These are phyloP conservation scores for Pentalonia nigronervosa DNA, from an alignment of 1,140 invertebrate species.

Conservation along the genomic window DNA sequence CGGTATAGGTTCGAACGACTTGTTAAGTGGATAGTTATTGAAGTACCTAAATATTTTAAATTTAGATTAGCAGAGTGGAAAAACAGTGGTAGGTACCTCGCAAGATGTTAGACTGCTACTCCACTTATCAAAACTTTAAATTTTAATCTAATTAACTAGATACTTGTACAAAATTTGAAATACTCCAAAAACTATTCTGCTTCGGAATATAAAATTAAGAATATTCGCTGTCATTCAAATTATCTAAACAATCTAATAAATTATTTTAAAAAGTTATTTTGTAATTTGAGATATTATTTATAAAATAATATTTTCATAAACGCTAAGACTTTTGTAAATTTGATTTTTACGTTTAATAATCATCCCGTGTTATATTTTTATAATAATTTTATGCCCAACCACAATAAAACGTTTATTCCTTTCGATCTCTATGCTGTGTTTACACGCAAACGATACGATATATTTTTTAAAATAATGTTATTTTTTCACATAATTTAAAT, in stretches of 20 bases:
- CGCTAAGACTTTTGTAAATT: background rate
- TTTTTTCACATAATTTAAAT: background rate
- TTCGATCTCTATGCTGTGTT: background rate
- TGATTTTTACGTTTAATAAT: background rate
- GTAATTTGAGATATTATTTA: background rate
- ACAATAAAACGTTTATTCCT: background rate
- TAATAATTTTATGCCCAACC: background rate
- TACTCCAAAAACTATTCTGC: background rate
- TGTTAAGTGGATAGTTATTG: background rate
- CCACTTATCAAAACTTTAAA: background rate
- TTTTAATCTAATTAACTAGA: background rate
- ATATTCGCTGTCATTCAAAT: background rate
- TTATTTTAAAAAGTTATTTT: background rate
- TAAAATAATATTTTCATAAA: background rate
- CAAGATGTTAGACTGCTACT: background rate
- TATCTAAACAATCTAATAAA: background rate
- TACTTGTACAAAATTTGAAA: background rate
- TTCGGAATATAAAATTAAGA: background rate
- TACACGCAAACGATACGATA: background rate
- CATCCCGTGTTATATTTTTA: no score
- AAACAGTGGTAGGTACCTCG: background rate
- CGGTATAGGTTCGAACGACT: background rate
- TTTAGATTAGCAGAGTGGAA: fast-evolving
- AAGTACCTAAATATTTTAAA: background rate
- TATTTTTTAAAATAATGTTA: background rate